Evolutionary conservation across 2,888 invertebrate species (phyloP).

Genomic region (Caenorhabditis drosophilae): DNA sequence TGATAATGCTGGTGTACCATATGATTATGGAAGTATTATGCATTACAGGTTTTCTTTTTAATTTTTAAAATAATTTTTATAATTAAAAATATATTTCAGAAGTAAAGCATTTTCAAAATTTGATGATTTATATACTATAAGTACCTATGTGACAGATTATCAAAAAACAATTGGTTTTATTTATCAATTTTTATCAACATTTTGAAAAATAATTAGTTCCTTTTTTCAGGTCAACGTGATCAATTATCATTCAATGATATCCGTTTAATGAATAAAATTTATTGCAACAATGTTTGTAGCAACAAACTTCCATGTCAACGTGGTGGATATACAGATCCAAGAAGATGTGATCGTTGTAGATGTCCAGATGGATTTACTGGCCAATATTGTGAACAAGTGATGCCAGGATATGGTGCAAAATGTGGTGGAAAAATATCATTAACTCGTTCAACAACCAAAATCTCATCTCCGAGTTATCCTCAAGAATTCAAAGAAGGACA

Average conservation of each 20-base stretch:
- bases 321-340: conserved; percentile 69
- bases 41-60: conserved; percentile 60
- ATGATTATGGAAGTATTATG: conserved; percentile 69
- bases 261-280: conserved; percentile 68
- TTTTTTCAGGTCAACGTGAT: conserved; percentile 61
- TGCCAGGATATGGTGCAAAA: conserved; percentile 68
- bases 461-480: conserved; percentile 67
- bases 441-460: conserved; percentile 35
- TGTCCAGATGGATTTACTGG: conserved; percentile 70
- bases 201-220: no score
- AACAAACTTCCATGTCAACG: conserved; percentile 63
- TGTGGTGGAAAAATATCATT: conserved; percentile 66
- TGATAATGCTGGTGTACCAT: conserved; percentile 67
- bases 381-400: conserved; percentile 65
- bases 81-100: no score
- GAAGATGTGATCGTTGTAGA: conserved; percentile 64
- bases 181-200: neutral
- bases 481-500: conserved; percentile 67
- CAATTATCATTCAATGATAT: conserved; percentile 70
- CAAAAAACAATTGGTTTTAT: conserved; percentile 66
- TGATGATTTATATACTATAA: conserved; percentile 69
- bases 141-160: conserved; percentile 68
- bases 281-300: conserved; percentile 62
- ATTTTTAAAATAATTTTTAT: neutral
- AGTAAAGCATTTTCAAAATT: conserved; percentile 68